Evolutionary conservation across 2,888 invertebrate genomes (phyloP), one percentile per base, ranked within the genome.

Genomic region (Icerya purchasi): DNA sequence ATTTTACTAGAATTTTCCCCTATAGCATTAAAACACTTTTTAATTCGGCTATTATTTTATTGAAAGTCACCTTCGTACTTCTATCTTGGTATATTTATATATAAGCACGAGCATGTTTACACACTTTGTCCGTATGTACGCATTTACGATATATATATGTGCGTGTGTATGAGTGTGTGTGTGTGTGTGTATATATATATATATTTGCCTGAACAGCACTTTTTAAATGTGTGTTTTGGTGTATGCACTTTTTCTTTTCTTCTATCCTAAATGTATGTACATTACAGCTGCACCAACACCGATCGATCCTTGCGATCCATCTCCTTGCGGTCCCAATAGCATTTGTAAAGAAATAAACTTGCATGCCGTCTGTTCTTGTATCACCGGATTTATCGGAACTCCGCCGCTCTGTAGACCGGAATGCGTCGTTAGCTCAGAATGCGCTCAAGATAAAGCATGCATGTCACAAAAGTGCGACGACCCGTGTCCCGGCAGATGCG

Each of bases 261-360:
- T 14, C 23, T 60, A 53, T 59, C 49, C 51, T 20, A 36, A 59
- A 53, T 36, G 14, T 59, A 54, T 5, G n/a, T 54, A 51, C 54
- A 49, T 59, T 61, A 23, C 21, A 69, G 70, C 64, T 21, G 61
- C 62, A 60, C 62, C 63, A 50, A 63, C 66, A 1, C 66, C 68
- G 50, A 62, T 63, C 36, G 68, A 79, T 67, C 79, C 79, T 2
- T 82, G 81, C 66, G 70, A 73, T 56, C 79, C 79, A 21, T 77
- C 79, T n/a, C 81, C 81, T 3, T 82, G 82, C 68, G 82, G 82
- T 52, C 79, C 80, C 1, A 78, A 81, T 68, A 79, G 80, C 66
- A 75, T 78, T 68, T 82, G 82, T 66, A 75, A 77, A 59, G 78
- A 77, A 66, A 70, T 77, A 18, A 79, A 80, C 67, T 76, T 76